Evolutionary conservation across 2,888 invertebrate genomes (phyloP), one percentile per base, ranked within the genome.

Genomic region (Parelbella ahira): DNA sequence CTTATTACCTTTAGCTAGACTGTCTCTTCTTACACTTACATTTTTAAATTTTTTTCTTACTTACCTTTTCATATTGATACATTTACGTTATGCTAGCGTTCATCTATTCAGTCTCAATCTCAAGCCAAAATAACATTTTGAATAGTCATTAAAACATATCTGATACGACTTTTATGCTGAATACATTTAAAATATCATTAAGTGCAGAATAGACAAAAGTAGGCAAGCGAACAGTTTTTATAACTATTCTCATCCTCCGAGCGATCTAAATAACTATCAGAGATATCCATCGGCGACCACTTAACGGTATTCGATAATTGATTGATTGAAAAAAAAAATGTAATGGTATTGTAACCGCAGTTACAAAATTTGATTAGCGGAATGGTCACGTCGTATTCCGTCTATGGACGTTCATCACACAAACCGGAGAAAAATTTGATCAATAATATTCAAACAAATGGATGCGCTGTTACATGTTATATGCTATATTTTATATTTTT

Each of bases 321-420:
- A 65, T 68, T 63, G 61, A 63, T 60, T 74, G 68, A 80, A 79
- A 78, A 56, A 80, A 15, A 3, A 15, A 78, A 62, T 65, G 58
- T 69, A 73, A 81, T 82, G 69, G 76, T 68, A 80, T 84, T 84
- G 84, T 84, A 86, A 76, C 78, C 79, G 78, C 76, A 78, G 82
- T 86, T 84, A 84, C 83, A 81, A 86, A 86, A 86, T 87, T 87
- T 87, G 86, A 87, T 86, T 86, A 87, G 84, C 81, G 76, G 78
- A 80, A 80, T 84, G 72, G 77, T 80, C 81, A 83, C 80, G 83
- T 79, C 72, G 84, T 78, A 77, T 77, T 81, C 77, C 77, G 72
- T 72, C 82, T 79, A 74, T 68, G 65, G 60, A 64, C 51, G 49
- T 33, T 44, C 44, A 50, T 39, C 63, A 53, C 11, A 43, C 34